Base-by-base conservation (phyloP, 2,888 invertebrate genomes). In the Sphinx pinastri region DNA sequence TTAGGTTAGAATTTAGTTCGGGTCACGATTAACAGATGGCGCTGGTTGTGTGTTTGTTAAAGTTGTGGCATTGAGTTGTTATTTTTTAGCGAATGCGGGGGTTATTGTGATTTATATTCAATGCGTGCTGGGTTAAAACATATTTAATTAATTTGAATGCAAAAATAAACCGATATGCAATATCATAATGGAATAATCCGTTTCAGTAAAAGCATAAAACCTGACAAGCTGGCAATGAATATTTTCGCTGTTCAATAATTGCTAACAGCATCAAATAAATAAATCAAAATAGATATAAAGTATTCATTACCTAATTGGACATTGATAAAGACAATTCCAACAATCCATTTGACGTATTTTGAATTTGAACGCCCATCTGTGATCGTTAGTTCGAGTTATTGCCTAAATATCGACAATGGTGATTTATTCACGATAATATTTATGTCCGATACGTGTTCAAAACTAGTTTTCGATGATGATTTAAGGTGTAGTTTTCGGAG, bases 381-480 rank as follows among this genome's bases (percentile, higher is more conserved):
- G 49, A 19, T 63, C 63, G 49, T 63, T 63, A 63, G 63, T 47
- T 47, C 45, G 45, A 68, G 57, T 68, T 68, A 68, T 68, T 57
- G 68, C 68, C 68, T 57, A 55, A 68, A 68, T 55, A 67, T 55
- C 68, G 68, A 68, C 57, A 57, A 68, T 19, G 45, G 47, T 68
- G 68, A 68, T 68, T 68, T 68, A 57, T 68, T 57, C 54, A 45
- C 47, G 55, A 55, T 25, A 8, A 54, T 67, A 68, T 68, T 68
- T 68, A 68, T 57, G 68, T 47, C 14, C 38, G 47, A n/a, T 45
- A 57, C 68, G 68, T 68, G 68, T 47, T 47, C 49, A 12, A 12
- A 63, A 13, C 47, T 19, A 63, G 49, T 63, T 63, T 49, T 49
- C 19, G 49, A 19, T 49, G 60, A 5, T 63, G 11, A 60, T 60